Percentiles rank a stretch among this genome's conserved stretches.
These are phyloP conservation scores for Panthera tigris DNA, from an alignment of 2,113 vertebrate genomes.

Conservation along the genomic window DNA sequence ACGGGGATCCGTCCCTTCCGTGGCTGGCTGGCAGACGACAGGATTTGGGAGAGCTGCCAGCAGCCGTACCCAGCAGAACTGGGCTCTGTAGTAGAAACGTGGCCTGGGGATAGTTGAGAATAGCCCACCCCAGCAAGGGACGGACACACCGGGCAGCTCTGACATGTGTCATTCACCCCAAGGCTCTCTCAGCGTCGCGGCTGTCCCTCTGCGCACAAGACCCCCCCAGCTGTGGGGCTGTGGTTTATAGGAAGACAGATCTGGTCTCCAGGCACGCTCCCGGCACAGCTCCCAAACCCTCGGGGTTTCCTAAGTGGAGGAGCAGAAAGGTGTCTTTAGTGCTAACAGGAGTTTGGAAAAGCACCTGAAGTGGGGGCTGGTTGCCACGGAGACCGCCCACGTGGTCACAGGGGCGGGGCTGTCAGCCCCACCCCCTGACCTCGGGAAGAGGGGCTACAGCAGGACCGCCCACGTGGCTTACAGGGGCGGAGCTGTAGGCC, in stretches of 20 bases:
- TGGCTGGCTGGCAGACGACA: neutral
- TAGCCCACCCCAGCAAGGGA: too few relatives aligned
- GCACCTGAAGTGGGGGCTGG: neutral
- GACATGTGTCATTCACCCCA: neutral
- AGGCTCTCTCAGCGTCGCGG: neutral
- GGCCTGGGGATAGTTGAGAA: neutral
- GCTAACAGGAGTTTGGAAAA: neutral
- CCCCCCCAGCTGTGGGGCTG: neutral
- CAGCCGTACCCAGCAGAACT: neutral
- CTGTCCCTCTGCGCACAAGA: too few relatives aligned
- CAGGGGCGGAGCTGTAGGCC: too few relatives aligned
- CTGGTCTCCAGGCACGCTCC: neutral
- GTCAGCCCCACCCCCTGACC: neutral
- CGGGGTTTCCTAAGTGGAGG: neutral
- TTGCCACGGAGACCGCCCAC: neutral
- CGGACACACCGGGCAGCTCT: neutral
- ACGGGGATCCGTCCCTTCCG: neutral
- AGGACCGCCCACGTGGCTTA: neutral
- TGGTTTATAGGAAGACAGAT: neutral
- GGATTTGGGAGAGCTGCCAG: neutral
- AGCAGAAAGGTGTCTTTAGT: neutral
- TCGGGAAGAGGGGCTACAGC: neutral
- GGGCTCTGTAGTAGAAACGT: neutral
- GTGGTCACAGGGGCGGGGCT: neutral
- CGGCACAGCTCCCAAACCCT: rapidly evolving